Evolutionary conservation across 1,140 invertebrate species (phyloP).

Genomic region (Calephelis nemesis): DNA sequence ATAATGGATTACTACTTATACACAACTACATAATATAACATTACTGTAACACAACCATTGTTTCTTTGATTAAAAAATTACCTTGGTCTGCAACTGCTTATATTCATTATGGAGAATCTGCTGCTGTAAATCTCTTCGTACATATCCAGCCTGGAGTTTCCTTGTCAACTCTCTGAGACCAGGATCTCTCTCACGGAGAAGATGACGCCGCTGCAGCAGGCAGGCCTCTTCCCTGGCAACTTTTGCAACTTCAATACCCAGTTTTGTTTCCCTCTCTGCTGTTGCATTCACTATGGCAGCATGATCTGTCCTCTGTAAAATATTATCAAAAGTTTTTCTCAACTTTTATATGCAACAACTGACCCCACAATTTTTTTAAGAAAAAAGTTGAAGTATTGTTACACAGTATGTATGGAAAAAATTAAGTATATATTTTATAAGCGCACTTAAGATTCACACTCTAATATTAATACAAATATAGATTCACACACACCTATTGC

Average conservation of each 20-base stretch:
- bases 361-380: too few relatives aligned
- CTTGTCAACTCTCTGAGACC: conserved; percentile 44
- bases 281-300: conserved; percentile 60
- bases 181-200: conserved; percentile 56
- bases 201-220: conserved; percentile 49
- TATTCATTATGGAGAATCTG: conserved; percentile 69
- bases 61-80: conserved; percentile 26
- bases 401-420: too few relatives aligned
- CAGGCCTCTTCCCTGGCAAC: conserved; percentile 44
- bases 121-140: conserved; percentile 55
- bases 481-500: too few relatives aligned
- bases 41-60: too few relatives aligned
- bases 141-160: conserved; percentile 61
- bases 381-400: too few relatives aligned
- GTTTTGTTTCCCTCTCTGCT: conserved; percentile 52
- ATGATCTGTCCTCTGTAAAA: conserved; percentile 65
- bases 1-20: too few relatives aligned
- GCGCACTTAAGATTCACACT: too few relatives aligned
- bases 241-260: conserved; percentile 55
- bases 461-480: too few relatives aligned
- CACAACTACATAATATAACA: too few relatives aligned
- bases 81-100: conserved; percentile 57
- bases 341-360: too few relatives aligned
- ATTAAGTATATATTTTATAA: too few relatives aligned
- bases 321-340: neutral